Base-by-base conservation (phyloP, 2,113 vertebrate species). In the Centropus unirufus region DNA sequence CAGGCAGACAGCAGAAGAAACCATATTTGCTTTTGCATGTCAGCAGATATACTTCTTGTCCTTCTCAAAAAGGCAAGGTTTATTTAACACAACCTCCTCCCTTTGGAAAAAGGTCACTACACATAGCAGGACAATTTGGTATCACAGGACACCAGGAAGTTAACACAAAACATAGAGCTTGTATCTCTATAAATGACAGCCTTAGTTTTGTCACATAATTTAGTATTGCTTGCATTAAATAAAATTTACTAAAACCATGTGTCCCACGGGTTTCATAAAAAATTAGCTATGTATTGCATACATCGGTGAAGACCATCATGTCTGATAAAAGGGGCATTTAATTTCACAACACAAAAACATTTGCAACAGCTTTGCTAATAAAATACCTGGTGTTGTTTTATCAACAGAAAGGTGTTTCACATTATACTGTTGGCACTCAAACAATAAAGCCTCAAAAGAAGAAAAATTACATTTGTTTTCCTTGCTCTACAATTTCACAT, bases 401-500 rank as follows among this genome's bases (percentile, higher is more conserved):
- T 36, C 36, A 36, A 36, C 36, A 36, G 36, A 36, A 36, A 36
- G 36, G 6, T 44, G 16, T 74, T 91, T 77, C 49, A 85, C 46
- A 47, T 32, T 64, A 83, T 36, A 83, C 9, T 84, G 51, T 44
- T 44, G 44, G 51, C 39, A 29, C 17, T 70, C 54, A 94, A 93
- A 76, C 66, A 93, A 93, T 73, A 40, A 89, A 23, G 29, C 36
- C 22, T 26, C 2, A 72, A 66, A 46, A 44, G 44, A 89, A 63
- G 20, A 83, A 5, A 51, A 91, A n/a, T 80, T 67, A 55, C 5
- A 39, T 69, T n/a, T 90, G 22, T 62, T 94, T 95, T 84, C 66
- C 32, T 20, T 52, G 36, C 40, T 61, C 24, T 18, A 39, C 8
- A 87, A 22, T 54, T 92, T 63, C 36, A 40, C 0, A 3, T 8